Percentiles rank a stretch among this genome's conserved stretches.
These are phyloP conservation scores for Suncus etruscus DNA, from an alignment of 2,113 vertebrate species.

Conservation along the genomic window DNA sequence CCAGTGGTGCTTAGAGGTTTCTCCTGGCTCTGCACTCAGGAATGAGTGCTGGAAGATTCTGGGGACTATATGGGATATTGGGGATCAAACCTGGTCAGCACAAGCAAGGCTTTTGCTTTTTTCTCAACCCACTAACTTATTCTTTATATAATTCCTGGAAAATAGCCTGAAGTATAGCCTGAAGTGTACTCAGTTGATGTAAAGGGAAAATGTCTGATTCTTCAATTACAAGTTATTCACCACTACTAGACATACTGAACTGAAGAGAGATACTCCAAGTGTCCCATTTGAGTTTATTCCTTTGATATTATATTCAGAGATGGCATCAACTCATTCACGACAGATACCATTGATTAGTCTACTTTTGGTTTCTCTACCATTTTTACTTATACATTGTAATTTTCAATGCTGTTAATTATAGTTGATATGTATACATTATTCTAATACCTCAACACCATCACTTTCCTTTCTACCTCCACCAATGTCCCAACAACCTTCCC, in stretches of 20 bases:
- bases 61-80: no score
- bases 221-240: neutral
- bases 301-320: neutral
- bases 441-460: no score
- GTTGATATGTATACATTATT: no score
- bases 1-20: no score
- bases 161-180: neutral
- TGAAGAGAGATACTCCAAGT: neutral
- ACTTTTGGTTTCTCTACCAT: neutral
- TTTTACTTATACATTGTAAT: no score
- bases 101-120: no score
- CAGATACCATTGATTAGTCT: neutral
- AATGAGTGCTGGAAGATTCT: no score
- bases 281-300: neutral
- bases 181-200: neutral
- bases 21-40: no score
- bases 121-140: neutral
- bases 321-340: neutral
- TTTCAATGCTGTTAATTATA: no score
- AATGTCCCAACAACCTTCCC: no score
- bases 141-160: constrained; percentile 1
- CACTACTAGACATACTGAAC: neutral
- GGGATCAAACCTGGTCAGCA: no score
- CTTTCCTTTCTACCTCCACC: no score
- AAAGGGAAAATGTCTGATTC: neutral